Percentiles rank a stretch among this genome's conserved stretches.
phyloP scores from a whole-genome alignment of 2,888 invertebrate species.

The Liopterus haemorrhoidalis region DNA sequence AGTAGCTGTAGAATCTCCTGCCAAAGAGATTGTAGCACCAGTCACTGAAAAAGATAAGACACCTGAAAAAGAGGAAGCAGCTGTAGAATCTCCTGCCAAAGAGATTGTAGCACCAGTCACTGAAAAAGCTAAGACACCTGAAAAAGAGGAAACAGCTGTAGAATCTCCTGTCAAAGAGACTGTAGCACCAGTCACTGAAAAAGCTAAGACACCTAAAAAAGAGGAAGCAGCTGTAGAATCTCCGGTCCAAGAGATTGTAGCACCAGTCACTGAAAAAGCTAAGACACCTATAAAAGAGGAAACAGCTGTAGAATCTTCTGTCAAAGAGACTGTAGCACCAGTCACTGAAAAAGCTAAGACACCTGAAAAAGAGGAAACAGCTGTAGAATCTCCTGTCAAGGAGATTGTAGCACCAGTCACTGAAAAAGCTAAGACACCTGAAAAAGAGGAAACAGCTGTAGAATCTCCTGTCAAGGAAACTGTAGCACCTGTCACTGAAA shows the following conservation, averaged over 20 bases:
- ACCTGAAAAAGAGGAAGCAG: slow-evolving; percentile 7
- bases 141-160: slow-evolving; percentile 9
- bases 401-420: neutral
- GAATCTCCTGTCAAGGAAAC: neutral
- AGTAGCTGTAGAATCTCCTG: slow-evolving; percentile 10
- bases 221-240: neutral
- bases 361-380: neutral
- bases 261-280: slow-evolving; percentile 19
- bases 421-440: slow-evolving; percentile 11
- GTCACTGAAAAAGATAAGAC: slow-evolving; percentile 4
- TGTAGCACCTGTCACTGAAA: too few species aligned
- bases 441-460: slow-evolving; percentile 7
- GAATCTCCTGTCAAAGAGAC: too few species aligned
- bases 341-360: neutral
- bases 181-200: slow-evolving; percentile 21
- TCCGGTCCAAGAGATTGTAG: slow-evolving; percentile 10
- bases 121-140: slow-evolving; percentile 10
- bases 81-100: slow-evolving; percentile 15
- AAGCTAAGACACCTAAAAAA: slow-evolving; percentile 4
- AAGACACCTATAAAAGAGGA: neutral
- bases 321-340: neutral
- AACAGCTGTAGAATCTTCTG: slow-evolving; percentile 3
- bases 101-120: slow-evolving; percentile 24
- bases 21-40: too few species aligned
- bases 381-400: neutral